A percentile compares a stretch with the other conserved stretches of the same genome.
Evolutionary conservation across 2,113 vertebrate genomes (phyloP).

Genomic region (Pelmatolapia mariae): DNA sequence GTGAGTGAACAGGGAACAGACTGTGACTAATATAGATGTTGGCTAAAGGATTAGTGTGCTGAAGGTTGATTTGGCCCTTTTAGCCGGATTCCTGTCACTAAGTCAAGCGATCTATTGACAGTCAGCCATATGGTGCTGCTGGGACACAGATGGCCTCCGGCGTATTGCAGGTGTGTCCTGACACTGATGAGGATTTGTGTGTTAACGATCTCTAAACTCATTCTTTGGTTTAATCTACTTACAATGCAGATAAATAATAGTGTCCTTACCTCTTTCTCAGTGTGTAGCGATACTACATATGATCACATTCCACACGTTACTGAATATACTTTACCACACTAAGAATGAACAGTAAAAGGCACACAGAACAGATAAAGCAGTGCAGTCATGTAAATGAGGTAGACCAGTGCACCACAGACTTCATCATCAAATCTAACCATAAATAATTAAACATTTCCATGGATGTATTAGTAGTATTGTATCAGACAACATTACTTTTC

Average conservation of each 20-base stretch:
- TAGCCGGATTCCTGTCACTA: neutral
- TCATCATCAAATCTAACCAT: neutral
- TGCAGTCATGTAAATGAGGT: neutral
- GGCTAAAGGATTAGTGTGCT: slow-evolving; percentile 18
- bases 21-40: slow-evolving; percentile 21
- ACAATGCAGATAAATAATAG: neutral
- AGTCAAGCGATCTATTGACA: slow-evolving; percentile 32
- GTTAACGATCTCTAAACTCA: neutral
- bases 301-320: neutral
- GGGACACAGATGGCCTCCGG: slow-evolving; percentile 66
- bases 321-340: neutral
- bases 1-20: neutral
- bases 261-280: neutral
- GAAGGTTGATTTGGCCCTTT: neutral
- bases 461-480: neutral
- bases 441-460: neutral
- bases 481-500: neutral
- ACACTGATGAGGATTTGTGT: neutral
- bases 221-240: slow-evolving; percentile 28
- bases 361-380: neutral
- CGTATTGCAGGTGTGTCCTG: slow-evolving; percentile 25
- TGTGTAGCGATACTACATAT: neutral
- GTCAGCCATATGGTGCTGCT: slow-evolving; percentile 62
- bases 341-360: neutral
- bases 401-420: neutral